Percentiles rank a stretch among this genome's conserved stretches.
These are phyloP conservation scores for Diplosoma virens DNA, from an alignment of 23 tunicate genomes.

Conservation along the genomic window DNA sequence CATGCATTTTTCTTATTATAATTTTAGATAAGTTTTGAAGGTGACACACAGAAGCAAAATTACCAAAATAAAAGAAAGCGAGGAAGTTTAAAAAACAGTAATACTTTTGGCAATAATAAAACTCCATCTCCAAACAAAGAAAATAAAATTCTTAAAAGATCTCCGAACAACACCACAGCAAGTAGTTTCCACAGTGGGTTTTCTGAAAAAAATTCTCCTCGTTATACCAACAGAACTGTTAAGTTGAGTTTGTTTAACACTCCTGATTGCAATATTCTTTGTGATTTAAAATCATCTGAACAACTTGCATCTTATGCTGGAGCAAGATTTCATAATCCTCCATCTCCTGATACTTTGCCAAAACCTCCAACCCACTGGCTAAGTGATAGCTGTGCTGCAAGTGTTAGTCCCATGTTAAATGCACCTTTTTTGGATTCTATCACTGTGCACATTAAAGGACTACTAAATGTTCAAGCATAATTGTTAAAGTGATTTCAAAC, in stretches of 20 bases:
- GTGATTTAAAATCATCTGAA: no score
- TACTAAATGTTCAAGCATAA: constrained; percentile 59
- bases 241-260: no score
- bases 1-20: no score
- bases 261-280: no score
- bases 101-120: no score
- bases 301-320: constrained; percentile 42
- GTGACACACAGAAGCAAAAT: no score
- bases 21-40: no score
- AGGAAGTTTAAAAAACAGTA: no score
- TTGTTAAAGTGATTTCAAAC: background rate
- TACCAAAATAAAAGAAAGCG: no score
- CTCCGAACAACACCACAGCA: constrained; percentile 5
- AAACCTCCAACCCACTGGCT: constrained; percentile 77
- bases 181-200: constrained; percentile 5
- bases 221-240: background rate
- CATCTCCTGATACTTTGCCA: constrained; percentile 51
- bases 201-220: background rate
- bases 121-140: constrained; percentile 42
- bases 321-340: constrained; percentile 66
- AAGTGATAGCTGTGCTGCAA: constrained; percentile 29
- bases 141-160: constrained; percentile 27
- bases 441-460: constrained; percentile 46
- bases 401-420: background rate
- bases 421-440: constrained; percentile 32